A percentile compares a stretch with the other conserved stretches of the same genome.
Evolutionary conservation across 2,797 vertebrate species (phyloP).

Genomic region (Premnoplex brunnescens): DNA sequence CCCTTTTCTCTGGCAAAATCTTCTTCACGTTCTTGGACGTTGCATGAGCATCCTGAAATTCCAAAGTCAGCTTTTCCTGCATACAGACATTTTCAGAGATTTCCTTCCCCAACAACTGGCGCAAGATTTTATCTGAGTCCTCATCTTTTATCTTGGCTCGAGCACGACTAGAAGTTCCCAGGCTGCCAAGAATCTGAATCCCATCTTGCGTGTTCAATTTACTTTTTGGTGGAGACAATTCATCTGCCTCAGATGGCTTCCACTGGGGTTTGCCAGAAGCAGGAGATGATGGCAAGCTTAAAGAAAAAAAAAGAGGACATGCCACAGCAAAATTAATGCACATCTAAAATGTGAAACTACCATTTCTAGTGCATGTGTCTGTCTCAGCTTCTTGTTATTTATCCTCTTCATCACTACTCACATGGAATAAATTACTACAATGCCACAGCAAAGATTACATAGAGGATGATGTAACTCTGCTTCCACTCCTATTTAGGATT

Average conservation of each 20-base stretch:
- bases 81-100: constrained; percentile 82
- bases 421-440: constrained; percentile 2
- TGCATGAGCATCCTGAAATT: constrained; percentile 80
- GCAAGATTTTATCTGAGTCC: constrained; percentile 86
- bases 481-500: neutral
- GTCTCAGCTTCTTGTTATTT: neutral
- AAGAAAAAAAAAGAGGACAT: constrained; percentile 17
- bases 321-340: constrained; percentile 21
- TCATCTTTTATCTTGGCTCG: constrained; percentile 85
- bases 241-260: constrained; percentile 75
- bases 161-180: constrained; percentile 75
- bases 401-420: neutral
- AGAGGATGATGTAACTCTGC: neutral
- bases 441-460: neutral
- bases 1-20: constrained; percentile 83
- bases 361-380: neutral
- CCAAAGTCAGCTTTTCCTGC: constrained; percentile 83
- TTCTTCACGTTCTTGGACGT: constrained; percentile 74
- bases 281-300: constrained; percentile 86
- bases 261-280: constrained; percentile 83
- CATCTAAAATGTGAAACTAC: neutral
- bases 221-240: constrained; percentile 73
- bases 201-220: constrained; percentile 76
- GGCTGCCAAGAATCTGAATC: constrained; percentile 74
- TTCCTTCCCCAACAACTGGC: constrained; percentile 90